A percentile compares a stretch with the other conserved stretches of the same genome.
Evolutionary conservation across 2,888 invertebrate species (phyloP).

Genomic region (Cerastis rubricosa): DNA sequence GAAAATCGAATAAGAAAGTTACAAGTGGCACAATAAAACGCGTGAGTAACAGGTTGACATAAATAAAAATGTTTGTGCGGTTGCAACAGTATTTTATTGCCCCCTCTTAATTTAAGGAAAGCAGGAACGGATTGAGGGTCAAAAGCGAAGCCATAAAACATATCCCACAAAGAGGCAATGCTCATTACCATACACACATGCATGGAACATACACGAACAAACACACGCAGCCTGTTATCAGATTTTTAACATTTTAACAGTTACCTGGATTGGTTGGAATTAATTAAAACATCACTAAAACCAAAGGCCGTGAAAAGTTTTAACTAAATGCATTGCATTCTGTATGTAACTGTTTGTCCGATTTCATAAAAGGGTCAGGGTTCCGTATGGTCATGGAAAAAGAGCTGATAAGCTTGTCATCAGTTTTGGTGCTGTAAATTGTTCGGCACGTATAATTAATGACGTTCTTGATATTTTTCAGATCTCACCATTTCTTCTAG

Average conservation of each 20-base stretch:
- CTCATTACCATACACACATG: conserved; percentile 48
- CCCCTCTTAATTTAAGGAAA: conserved; percentile 39
- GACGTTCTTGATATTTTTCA: neutral
- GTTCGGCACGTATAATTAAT: conserved; percentile 1
- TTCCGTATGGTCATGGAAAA: conserved; percentile 31
- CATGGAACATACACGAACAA: conserved; percentile 31
- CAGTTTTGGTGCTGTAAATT: neutral
- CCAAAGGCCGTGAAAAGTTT: conserved; percentile 58
- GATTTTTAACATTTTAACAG: conserved; percentile 71
- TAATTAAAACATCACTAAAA: conserved; percentile 73
- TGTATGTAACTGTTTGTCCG: conserved; percentile 61
- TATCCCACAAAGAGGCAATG: conserved; percentile 51
- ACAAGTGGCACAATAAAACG: conserved; percentile 52
- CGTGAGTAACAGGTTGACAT: conserved; percentile 50
- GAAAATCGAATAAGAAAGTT: conserved; percentile 55
- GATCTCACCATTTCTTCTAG: neutral
- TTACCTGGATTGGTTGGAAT: conserved; percentile 68
- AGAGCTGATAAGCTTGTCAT: neutral
- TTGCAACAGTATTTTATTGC: conserved; percentile 62
- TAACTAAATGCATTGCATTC: conserved; percentile 46
- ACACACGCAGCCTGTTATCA: conserved; percentile 52
- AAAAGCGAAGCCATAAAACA: conserved; percentile 63
- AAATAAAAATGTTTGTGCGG: conserved; percentile 49
- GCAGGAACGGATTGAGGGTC: conserved; percentile 59
- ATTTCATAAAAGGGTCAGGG: conserved; percentile 19